phyloP scores from a whole-genome alignment of 2,797 vertebrate species.

The Simalia tracyae region DNA sequence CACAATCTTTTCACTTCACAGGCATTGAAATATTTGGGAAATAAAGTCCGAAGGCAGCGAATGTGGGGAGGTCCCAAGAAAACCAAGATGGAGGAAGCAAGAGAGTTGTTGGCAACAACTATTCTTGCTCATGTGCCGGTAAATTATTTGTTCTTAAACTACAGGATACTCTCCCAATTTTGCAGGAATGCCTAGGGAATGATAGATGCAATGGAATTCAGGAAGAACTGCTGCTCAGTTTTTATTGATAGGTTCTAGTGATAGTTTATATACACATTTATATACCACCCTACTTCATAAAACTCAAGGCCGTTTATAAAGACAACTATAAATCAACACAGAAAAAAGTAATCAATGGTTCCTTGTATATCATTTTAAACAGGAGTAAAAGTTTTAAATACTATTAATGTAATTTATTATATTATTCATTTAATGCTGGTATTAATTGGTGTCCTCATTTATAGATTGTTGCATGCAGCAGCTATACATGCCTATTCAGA shows the following conservation, averaged over 20 bases:
- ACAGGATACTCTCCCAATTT: not conserved
- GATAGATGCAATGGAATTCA: not conserved
- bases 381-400: not conserved
- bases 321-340: not conserved
- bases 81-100: conserved; percentile 97
- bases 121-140: conserved; percentile 95
- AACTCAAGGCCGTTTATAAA: not conserved
- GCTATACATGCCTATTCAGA: not conserved
- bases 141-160: conserved; percentile 58
- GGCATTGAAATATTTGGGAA: conserved; percentile 94
- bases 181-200: not conserved
- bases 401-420: not conserved
- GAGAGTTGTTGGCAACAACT: conserved; percentile 93
- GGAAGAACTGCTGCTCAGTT: not conserved
- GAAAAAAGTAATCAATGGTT: not conserved
- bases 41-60: conserved; percentile 94
- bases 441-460: not conserved
- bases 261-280: not conserved
- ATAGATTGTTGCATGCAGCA: not conserved
- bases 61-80: conserved; percentile 99
- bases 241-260: not conserved
- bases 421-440: not conserved
- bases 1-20: conserved; percentile 60
- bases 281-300: not conserved
- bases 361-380: not conserved